Evolutionary conservation across 2,113 vertebrate species (phyloP), one percentile per base, ranked within the genome.

Genomic region (Heterotis niloticus): DNA sequence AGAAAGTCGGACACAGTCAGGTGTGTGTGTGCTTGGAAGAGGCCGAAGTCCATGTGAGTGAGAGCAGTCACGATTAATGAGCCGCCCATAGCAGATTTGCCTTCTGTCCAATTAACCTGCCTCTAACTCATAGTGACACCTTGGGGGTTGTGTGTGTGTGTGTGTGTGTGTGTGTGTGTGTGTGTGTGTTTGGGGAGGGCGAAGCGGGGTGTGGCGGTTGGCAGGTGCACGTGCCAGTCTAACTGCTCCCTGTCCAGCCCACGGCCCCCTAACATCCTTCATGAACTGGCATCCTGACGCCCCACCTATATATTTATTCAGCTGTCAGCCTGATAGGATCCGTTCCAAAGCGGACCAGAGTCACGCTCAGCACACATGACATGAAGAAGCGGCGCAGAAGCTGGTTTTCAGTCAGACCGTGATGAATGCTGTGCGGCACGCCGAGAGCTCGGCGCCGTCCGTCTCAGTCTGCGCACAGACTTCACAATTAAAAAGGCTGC

Each of bases 101-200:
- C 64, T 65, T 51, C 75, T 54, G 75, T 71, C 78, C 52, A 80
- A 80, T 80, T 80, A 80, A 80, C 71, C 78, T n/a, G 17, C 59
- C 78, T 67, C 60, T 73, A 80, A 73, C 52, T 66, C 51, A 66
- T 64, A 13, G n/a, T 54, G 26, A 65, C 44, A 74, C 59, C 14
- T 20, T 3, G 3, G 59, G 59, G 59, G 34, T 44, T 44, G 59
- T 2, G 59, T n/a, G n/a, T n/a, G n/a, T n/a, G n/a, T n/a, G n/a
- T n/a, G n/a, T n/a, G n/a, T n/a, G n/a, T n/a, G n/a, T n/a, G n/a
- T n/a, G n/a, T n/a, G n/a, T n/a, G n/a, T n/a, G n/a, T n/a, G n/a
- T n/a, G n/a, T n/a, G n/a, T n/a, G n/a, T n/a, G n/a, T n/a, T 12
- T 10, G 59, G 59, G 59, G 59, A 62, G 10, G 59, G 59, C 3